Evolutionary conservation across 2,888 invertebrate species (phyloP), one percentile per base, ranked within the genome.

Genomic region (Epirrhoe tristata): DNA sequence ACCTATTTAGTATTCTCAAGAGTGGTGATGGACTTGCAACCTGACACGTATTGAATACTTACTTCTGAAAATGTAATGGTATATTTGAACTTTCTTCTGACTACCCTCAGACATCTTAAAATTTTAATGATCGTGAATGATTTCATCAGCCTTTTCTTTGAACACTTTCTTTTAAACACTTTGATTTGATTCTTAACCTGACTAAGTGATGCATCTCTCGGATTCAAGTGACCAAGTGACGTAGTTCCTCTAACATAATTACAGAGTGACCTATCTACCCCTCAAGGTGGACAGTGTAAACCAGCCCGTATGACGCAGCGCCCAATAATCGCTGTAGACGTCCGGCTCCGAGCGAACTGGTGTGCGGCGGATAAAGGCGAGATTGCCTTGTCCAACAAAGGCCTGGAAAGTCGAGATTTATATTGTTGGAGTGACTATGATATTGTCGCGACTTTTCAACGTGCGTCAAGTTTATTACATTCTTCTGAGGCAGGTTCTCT

Each of bases 231-330:
- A 43, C 12, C n/a, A 43, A 43, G 16, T 48, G 52, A 31, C 2
- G 31, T 24, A 24, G 31, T 8, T 24, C 14, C 48, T 16, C 5
- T 52, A 12, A 52, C n/a, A n/a, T 31, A 16, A 16, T 52, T 52
- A 17, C 32, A 10, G 14, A 58, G 39, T 52, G 64, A 55, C 2
- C 54, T 59, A 58, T 54, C 54, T 58, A 12, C 54, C 14, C 14
- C 32, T 52, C 34, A 8, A 56, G 63, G 14, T 55, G 59, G 73
- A 70, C 70, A 67, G 63, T 68, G 68, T 70, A 65, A 70, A 68
- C 63, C 73, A 70, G 66, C 58, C 70, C 66, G 72, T 75, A 76
- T 73, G 74, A 74, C 75, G 74, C 69, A 70, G 71, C 66, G 63
- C 72, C 70, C 74, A 74, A 77, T 79, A 66, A 70, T 70, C 66